Conservation (phyloP, 92 coral and sea anemone genomes). For the Bergia sp. region DNA sequence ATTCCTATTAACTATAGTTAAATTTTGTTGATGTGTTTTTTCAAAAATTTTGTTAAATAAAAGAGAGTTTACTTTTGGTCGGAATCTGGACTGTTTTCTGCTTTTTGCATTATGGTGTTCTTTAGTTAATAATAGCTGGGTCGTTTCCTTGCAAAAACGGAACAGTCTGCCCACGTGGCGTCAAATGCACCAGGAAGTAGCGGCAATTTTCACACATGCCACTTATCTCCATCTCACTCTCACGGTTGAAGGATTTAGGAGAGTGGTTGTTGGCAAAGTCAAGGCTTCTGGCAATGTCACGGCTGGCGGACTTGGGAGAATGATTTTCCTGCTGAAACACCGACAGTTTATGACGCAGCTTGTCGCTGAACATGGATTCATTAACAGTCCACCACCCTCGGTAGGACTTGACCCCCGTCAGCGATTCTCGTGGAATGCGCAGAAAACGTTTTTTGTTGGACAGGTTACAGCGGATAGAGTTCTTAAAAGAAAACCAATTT, state of each 20-base stretch:
- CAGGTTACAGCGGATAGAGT: constrained; percentile 37
- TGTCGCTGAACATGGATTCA: constrained; percentile 7
- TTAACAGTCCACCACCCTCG: constrained; percentile 35
- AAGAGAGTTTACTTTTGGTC: no score
- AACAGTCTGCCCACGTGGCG: background rate
- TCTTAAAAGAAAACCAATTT: background rate
- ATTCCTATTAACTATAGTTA: no score
- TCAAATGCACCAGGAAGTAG: background rate
- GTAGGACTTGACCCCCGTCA: constrained; percentile 26
- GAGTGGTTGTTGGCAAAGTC: background rate
- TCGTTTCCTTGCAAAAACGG: background rate
- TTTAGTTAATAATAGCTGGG: no score
- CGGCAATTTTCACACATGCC: constrained; percentile 10
- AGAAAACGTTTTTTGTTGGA: constrained; percentile 23
- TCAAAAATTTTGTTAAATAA: no score
- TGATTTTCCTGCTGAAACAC: constrained; percentile 6
- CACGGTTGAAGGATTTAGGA: background rate
- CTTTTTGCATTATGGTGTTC: no score
- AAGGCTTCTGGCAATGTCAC: background rate
- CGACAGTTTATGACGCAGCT: background rate
- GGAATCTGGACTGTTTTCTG: no score
- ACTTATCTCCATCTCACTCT: background rate
- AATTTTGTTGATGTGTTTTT: no score
- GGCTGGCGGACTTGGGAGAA: background rate
- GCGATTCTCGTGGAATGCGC: constrained; percentile 26